Evolutionary conservation across 2,113 vertebrate species (phyloP).

Genomic region (Vanacampus margaritifer): DNA sequence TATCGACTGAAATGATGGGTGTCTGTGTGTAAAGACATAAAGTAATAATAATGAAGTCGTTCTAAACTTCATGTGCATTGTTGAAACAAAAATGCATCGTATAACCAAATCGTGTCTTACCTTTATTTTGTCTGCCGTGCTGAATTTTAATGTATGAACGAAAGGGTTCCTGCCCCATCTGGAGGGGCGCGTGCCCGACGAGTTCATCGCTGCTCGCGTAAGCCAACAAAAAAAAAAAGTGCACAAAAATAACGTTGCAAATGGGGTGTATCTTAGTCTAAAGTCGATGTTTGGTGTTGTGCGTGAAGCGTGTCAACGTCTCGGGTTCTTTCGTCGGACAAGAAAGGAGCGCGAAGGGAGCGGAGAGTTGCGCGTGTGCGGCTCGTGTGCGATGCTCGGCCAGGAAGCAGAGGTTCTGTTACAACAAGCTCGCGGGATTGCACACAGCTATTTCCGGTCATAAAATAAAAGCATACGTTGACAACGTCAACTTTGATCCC

Average conservation of each 20-base stretch:
- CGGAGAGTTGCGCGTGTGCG: neutral
- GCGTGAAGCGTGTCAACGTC: neutral
- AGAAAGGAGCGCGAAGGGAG: neutral
- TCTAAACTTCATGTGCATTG: neutral
- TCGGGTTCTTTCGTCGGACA: neutral
- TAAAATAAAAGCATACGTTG: neutral
- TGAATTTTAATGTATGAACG: constrained; percentile 78
- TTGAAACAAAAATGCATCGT: neutral
- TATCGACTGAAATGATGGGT: too few species aligned
- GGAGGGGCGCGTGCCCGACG: constrained; percentile 59
- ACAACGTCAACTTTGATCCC: neutral
- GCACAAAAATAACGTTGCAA: neutral
- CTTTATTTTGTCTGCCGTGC: constrained; percentile 78
- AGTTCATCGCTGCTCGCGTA: constrained; percentile 66
- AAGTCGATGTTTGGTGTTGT: neutral
- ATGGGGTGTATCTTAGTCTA: neutral
- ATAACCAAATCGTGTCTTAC: constrained; percentile 60
- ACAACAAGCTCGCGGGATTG: neutral
- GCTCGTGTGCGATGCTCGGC: neutral
- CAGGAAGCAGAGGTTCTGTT: neutral
- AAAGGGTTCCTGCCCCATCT: constrained; percentile 76
- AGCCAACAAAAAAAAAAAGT: neutral
- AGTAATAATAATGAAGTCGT: too few species aligned
- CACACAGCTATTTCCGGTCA: neutral
- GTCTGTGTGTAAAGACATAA: too few species aligned